phyloP scores from a whole-genome alignment of 2,113 vertebrate species.

The Ammospiza caudacuta region DNA sequence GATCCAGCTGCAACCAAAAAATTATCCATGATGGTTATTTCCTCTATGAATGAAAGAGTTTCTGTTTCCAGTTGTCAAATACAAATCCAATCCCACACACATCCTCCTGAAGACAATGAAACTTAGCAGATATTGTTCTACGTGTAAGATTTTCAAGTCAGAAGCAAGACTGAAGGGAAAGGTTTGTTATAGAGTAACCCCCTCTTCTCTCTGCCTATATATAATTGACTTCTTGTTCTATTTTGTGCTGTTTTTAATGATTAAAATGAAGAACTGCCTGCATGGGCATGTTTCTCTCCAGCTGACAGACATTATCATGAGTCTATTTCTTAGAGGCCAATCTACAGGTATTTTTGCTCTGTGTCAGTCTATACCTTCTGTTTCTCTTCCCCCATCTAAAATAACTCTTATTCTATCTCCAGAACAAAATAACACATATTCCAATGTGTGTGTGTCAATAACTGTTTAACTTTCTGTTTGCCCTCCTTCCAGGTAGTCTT shows the following conservation, averaged over 20 bases:
- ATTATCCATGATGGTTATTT: not conserved
- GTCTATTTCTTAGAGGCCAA: not conserved
- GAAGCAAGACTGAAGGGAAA: not conserved
- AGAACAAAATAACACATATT: not conserved
- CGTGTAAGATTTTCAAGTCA: not conserved
- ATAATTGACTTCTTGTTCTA: not conserved
- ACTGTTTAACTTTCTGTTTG: not conserved
- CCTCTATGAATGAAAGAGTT: not conserved
- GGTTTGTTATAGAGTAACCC: not conserved
- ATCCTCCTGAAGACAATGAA: constrained; percentile 26
- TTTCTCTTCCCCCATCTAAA: not conserved
- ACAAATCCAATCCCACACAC: not conserved
- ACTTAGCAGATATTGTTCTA: not conserved
- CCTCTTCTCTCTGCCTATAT: not conserved
- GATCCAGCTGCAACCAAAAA: constrained; percentile 6
- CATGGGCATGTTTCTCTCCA: not conserved
- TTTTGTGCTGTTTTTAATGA: not conserved
- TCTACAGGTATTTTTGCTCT: not conserved
- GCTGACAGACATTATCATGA: not conserved
- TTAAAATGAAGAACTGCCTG: not conserved
- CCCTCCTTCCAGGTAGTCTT: not conserved
- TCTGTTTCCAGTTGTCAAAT: constrained; percentile 36
- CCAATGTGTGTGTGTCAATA: not conserved
- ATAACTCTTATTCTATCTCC: not conserved
- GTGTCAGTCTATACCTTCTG: not conserved